Evolutionary conservation across 2,113 vertebrate genomes (phyloP).

Genomic region (Pachypanchax playfairii): DNA sequence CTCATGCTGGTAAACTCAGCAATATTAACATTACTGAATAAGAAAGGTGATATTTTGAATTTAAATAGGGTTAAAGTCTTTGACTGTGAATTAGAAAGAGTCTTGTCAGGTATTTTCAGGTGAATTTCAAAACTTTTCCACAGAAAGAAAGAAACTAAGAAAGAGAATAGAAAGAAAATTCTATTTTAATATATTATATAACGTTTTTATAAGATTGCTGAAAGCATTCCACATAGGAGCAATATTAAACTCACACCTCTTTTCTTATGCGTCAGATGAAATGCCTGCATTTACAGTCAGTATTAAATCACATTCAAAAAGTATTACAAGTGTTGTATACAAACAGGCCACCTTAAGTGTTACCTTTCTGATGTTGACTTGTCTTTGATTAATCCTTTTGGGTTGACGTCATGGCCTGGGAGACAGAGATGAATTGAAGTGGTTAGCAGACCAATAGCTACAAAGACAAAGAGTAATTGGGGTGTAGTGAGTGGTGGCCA

Average conservation of each 20-base stretch:
- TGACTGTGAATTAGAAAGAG: slow-evolving; percentile 78
- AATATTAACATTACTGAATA: slow-evolving; percentile 78
- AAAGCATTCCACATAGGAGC: slow-evolving; percentile 49
- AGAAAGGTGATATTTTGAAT: slow-evolving; percentile 83
- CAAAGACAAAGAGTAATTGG: slow-evolving; percentile 83
- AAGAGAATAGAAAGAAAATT: background rate
- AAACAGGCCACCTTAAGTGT: slow-evolving; percentile 50
- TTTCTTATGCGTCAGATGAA: slow-evolving; percentile 18
- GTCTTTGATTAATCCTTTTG: slow-evolving; percentile 69
- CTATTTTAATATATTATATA: slow-evolving; percentile 48
- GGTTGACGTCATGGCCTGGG: slow-evolving; percentile 68
- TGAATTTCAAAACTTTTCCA: slow-evolving; percentile 27
- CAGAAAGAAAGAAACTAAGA: background rate
- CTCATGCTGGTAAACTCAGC: slow-evolving; percentile 68
- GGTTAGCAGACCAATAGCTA: slow-evolving; percentile 79
- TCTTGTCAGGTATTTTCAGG: slow-evolving; percentile 51
- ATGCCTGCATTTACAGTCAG: background rate
- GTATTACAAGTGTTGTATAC: slow-evolving; percentile 52
- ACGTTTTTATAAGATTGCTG: slow-evolving; percentile 31
- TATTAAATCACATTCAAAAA: slow-evolving; percentile 37
- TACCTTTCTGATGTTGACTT: slow-evolving; percentile 57
- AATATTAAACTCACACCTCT: slow-evolving; percentile 11
- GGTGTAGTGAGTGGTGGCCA: slow-evolving; percentile 71
- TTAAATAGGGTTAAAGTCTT: slow-evolving; percentile 77
- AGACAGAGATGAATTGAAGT: slow-evolving; percentile 85